Percentiles rank a stretch among this genome's conserved stretches.
Conservation (phyloP, 2,797 vertebrate species). For the Argentina silus region DNA sequence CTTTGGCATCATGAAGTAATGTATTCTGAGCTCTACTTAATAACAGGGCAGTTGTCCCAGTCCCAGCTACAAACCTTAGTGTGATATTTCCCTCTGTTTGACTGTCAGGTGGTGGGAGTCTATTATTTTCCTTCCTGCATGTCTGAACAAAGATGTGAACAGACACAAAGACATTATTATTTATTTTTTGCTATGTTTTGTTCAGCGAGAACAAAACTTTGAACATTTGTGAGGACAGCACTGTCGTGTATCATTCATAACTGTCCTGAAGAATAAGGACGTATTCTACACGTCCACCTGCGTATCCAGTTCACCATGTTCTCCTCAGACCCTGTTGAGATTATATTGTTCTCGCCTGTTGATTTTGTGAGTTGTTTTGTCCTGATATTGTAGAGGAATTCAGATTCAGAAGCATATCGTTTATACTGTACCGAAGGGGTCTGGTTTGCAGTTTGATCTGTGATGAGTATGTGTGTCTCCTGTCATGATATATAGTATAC, state of each 20-base stretch:
- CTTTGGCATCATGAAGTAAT: conserved; percentile 9
- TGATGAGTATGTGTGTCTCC: conserved; percentile 19
- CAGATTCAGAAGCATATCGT: conserved; percentile 4
- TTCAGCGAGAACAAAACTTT: not conserved
- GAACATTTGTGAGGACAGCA: not conserved
- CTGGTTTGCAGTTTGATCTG: conserved; percentile 1
- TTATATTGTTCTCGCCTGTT: no score
- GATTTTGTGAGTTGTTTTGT: conserved; percentile 1
- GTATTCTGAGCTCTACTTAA: conserved; percentile 21
- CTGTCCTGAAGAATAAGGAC: conserved; percentile 5
- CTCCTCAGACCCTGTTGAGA: conserved; percentile 20
- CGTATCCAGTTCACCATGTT: conserved; percentile 23
- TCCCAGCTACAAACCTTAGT: conserved; percentile 40
- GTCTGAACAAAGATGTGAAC: conserved; percentile 18
- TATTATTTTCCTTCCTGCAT: conserved; percentile 20
- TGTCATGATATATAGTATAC: no score
- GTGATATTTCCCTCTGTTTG: conserved; percentile 16
- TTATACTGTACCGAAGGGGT: not conserved
- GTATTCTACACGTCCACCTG: conserved; percentile 11
- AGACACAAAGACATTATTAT: no score
- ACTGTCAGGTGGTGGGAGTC: not conserved
- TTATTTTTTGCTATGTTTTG: conserved; percentile 2
- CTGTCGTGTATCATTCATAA: conserved; percentile 12
- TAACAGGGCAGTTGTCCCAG: conserved; percentile 27
- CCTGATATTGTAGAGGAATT: not conserved